Percentiles rank a stretch among this genome's conserved stretches.
Evolutionary conservation across 2,797 vertebrate genomes (phyloP).

Genomic region (Rhadinocentrus ornatus): DNA sequence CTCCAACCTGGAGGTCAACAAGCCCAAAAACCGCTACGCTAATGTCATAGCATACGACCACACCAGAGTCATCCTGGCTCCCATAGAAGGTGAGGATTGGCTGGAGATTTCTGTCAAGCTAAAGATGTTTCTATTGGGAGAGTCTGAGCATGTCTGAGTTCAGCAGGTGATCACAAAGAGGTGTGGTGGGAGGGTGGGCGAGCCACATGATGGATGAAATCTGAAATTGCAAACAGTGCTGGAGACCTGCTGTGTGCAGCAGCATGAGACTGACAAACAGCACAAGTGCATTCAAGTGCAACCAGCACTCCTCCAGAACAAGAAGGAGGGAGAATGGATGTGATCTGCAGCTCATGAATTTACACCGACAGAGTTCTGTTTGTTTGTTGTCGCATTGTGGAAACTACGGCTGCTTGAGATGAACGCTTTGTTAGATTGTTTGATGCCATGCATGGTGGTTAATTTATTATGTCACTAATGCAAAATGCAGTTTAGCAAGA

Average conservation of each 20-base stretch:
- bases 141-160: slow-evolving; percentile 33
- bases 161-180: slow-evolving; percentile 1
- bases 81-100: slow-evolving; percentile 87
- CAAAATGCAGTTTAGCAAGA: slow-evolving; percentile 52
- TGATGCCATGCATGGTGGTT: slow-evolving; percentile 61
- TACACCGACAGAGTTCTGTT: slow-evolving; percentile 61
- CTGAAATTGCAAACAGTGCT: slow-evolving; percentile 66
- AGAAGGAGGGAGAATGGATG: slow-evolving; percentile 62
- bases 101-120: slow-evolving; percentile 1
- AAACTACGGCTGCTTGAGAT: slow-evolving; percentile 41
- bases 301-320: slow-evolving; percentile 57
- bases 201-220: slow-evolving; percentile 65
- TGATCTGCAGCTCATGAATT: slow-evolving; percentile 72
- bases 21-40: slow-evolving; percentile 97
- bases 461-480: slow-evolving; percentile 48
- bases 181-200: background rate
- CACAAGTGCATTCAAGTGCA: slow-evolving; percentile 67
- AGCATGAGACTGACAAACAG: slow-evolving; percentile 73
- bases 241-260: slow-evolving; percentile 62
- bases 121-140: slow-evolving; percentile 26
- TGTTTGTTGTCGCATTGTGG: slow-evolving; percentile 65
- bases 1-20: slow-evolving; percentile 98
- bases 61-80: slow-evolving; percentile 92
- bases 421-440: slow-evolving; percentile 49
- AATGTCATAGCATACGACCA: slow-evolving; percentile 98